Evolutionary conservation across 2,113 vertebrate species (phyloP).

Genomic region (Clinocottus analis): DNA sequence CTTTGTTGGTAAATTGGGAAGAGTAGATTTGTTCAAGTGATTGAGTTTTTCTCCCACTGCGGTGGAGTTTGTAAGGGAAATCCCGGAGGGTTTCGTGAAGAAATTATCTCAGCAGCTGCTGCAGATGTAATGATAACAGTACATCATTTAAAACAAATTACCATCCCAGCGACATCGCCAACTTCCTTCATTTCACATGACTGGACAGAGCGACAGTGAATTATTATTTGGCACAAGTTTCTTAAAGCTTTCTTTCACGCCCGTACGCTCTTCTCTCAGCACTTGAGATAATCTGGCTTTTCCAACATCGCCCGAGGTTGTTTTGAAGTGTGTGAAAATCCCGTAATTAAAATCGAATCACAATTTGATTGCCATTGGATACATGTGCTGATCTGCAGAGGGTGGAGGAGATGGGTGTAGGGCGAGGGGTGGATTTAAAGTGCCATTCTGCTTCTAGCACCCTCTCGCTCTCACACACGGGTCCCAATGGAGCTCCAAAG

Average conservation of each 20-base stretch:
- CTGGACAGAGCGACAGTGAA: conserved; percentile 38
- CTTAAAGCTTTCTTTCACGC: conserved; percentile 19
- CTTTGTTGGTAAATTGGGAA: conserved; percentile 27
- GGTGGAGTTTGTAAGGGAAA: conserved; percentile 47
- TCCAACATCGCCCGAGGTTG: conserved; percentile 47
- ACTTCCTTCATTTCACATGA: conserved; percentile 32
- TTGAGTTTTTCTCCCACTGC: conserved; percentile 60
- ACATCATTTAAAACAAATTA: conserved; percentile 64
- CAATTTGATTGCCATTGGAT: conserved; percentile 43
- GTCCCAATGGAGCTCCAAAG: conserved; percentile 53
- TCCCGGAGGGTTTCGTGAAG: conserved; percentile 60
- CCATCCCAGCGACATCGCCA: conserved; percentile 25
- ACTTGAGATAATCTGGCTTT: conserved; percentile 19
- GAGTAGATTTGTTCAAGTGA: conserved; percentile 65
- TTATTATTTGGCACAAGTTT: conserved; percentile 43
- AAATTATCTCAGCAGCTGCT: conserved; percentile 56
- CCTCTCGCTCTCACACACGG: conserved; percentile 25
- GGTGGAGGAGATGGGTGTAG: conserved; percentile 12
- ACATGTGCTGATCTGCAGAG: conserved; percentile 11
- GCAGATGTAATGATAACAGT: conserved; percentile 63
- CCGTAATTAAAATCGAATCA: conserved; percentile 64
- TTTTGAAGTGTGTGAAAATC: conserved; percentile 41
- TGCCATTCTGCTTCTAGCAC: conserved; percentile 55
- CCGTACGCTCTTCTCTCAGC: not conserved
- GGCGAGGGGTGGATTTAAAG: conserved; percentile 44